Percentiles rank a stretch among this genome's conserved stretches.
Evolutionary conservation across 2,797 vertebrate species (phyloP).

Genomic region (Sebastolobus altivelis): DNA sequence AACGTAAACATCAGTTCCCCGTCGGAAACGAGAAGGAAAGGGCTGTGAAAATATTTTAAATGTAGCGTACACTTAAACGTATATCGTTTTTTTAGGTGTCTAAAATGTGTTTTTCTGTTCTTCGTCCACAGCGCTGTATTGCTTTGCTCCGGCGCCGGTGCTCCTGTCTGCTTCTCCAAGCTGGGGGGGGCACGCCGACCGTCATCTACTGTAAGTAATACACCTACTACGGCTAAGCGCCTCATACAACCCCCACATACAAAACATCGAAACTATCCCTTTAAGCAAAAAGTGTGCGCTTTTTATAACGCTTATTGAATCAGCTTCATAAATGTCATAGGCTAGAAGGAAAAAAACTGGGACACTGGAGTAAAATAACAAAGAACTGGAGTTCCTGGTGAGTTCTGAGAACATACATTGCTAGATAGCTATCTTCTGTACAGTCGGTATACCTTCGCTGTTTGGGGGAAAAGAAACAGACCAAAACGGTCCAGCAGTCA

Average conservation of each 20-base stretch:
- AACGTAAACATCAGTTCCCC: neutral
- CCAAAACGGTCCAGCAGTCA: neutral
- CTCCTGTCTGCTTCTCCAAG: too few relatives aligned
- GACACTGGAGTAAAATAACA: neutral
- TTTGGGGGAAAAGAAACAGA: neutral
- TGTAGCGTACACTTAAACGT: too few relatives aligned
- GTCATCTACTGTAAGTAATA: too few relatives aligned
- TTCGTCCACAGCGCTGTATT: rapidly evolving
- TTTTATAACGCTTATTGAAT: neutral
- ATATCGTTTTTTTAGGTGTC: too few relatives aligned
- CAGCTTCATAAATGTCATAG: too few relatives aligned
- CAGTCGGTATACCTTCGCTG: neutral
- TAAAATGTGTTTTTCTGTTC: too few relatives aligned
- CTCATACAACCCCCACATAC: too few relatives aligned
- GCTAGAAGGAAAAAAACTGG: neutral
- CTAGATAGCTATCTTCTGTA: rapidly evolving
- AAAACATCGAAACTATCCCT: neutral
- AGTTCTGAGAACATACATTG: neutral
- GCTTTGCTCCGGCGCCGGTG: too few relatives aligned
- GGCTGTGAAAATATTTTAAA: too few relatives aligned
- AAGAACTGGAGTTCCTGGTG: neutral
- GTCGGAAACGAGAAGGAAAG: too few relatives aligned
- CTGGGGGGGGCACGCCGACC: too few relatives aligned
- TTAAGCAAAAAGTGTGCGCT: neutral
- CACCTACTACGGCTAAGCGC: rapidly evolving